Evolutionary conservation across 2,113 vertebrate species (phyloP), one percentile per base, ranked within the genome.

Genomic region (zebrafish (Danio rerio)): DNA sequence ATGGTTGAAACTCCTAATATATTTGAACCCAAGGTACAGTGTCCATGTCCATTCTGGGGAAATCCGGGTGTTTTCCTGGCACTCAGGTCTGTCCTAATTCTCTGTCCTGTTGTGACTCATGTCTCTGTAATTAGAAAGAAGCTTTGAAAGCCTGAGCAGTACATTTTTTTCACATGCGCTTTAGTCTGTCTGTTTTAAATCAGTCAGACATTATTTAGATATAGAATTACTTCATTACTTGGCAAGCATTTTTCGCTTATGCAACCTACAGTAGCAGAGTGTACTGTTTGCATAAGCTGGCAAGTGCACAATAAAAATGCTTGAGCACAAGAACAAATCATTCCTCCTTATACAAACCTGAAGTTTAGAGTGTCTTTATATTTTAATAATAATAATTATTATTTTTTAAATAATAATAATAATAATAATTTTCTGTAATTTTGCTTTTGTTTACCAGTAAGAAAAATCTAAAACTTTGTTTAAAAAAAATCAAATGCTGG

Each of bases 111-210:
- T 21, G 55, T 75, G 55, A 59, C 55, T 75, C 40, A 13, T 75
- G n/a, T 40, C 10, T 75, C 73, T 75, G 73, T 75, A 59, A 59
- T 75, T 75, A 75, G 7, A 75, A 75, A 70, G 59, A 59, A 75
- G 49, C 69, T 53, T 52, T 0, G 12, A n/a, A 42, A 75, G 40
- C 72, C 31, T 5, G 9, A 18, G 6, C 53, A 20, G 72, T 18
- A 45, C 2, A 43, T 21, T 9, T 75, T 18, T 31, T 31, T 31
- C 15, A 8, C 31, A 12, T 55, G 16, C 4, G 42, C 13, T n/a
- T 55, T 73, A 7, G 13, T 40, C 21, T 55, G 50, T 72, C 50
- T 73, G 9, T 47, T 69, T 45, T 59, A 8, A 59, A 75, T 47
- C 3, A 75, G 9, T 69, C 68, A 50, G 16, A 18, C 10, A 13